A percentile compares a stretch with the other conserved stretches of the same genome.
Conservation (phyloP, 1,140 invertebrate species). For the Probaryconus sp. region DNA sequence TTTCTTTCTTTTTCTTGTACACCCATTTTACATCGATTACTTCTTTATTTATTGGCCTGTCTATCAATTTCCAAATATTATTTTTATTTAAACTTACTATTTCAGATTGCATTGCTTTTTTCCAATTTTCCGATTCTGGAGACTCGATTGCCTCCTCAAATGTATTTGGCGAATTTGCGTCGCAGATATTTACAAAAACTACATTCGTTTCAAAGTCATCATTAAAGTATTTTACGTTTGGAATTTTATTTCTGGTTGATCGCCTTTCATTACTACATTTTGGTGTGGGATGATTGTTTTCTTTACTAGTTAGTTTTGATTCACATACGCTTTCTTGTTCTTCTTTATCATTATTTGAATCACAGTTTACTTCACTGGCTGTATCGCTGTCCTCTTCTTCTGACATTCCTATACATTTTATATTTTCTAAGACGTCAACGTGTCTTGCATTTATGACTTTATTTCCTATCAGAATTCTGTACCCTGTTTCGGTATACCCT, state of each 20-base stretch:
- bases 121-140: conserved; percentile 9
- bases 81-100: conserved; percentile 27
- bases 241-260: conserved; percentile 5
- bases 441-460: conserved; percentile 54
- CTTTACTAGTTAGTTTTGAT: background rate
- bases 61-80: conserved; percentile 13
- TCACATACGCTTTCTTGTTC: background rate
- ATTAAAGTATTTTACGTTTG: conserved; percentile 19
- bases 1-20: conserved; percentile 46
- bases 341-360: background rate
- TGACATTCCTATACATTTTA: conserved; percentile 40
- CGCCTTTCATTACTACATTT: background rate
- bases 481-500: conserved; percentile 51
- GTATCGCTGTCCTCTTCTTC: conserved; percentile 9
- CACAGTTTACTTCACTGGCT: background rate
- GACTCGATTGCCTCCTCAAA: conserved; percentile 22
- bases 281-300: too few relatives aligned
- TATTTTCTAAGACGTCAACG: conserved; percentile 53
- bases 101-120: conserved; percentile 24
- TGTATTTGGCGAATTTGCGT: background rate
- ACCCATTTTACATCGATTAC: conserved; percentile 46
- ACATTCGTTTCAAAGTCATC: conserved; percentile 14
- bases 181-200: conserved; percentile 21
- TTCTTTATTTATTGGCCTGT: conserved; percentile 36
- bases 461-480: conserved; percentile 53